Evolutionary conservation across 2,888 invertebrate species (phyloP).

Genomic region (Campaea margaritaria): DNA sequence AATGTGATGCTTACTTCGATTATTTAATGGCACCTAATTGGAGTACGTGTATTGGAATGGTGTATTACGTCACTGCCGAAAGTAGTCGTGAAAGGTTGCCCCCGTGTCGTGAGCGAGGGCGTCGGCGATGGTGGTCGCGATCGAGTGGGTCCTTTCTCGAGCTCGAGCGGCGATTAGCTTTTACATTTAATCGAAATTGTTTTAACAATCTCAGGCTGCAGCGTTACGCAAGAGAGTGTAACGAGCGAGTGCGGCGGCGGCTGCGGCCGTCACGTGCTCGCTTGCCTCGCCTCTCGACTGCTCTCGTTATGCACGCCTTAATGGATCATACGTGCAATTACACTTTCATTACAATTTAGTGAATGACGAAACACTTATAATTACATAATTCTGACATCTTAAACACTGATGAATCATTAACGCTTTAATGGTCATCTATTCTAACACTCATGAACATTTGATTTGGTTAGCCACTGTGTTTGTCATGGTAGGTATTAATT

Average conservation of each 20-base stretch:
- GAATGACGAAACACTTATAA: constrained; percentile 46
- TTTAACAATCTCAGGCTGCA: constrained; percentile 57
- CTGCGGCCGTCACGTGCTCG: constrained; percentile 33
- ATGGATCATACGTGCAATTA: constrained; percentile 71
- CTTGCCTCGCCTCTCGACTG: constrained; percentile 42
- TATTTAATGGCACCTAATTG: constrained; percentile 60
- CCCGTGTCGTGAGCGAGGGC: constrained; percentile 56
- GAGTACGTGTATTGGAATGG: constrained; percentile 50
- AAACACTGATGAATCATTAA: constrained; percentile 42
- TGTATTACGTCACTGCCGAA: constrained; percentile 71
- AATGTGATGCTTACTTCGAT: constrained; percentile 72
- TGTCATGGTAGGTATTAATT: constrained; percentile 27
- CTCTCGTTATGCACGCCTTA: constrained; percentile 64
- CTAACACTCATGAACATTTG: constrained; percentile 27
- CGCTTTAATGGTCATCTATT: constrained; percentile 41
- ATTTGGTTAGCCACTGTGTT: constrained; percentile 19
- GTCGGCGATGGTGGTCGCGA: constrained; percentile 46
- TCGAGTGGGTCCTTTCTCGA: constrained; percentile 66
- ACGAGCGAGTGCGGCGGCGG: constrained; percentile 35
- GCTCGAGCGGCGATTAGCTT: constrained; percentile 59
- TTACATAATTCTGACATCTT: constrained; percentile 56
- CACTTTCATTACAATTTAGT: constrained; percentile 65
- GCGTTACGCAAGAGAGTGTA: constrained; percentile 57
- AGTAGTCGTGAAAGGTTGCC: constrained; percentile 79
- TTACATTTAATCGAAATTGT: constrained; percentile 62